These are phyloP conservation scores for Oostethus manadensis DNA, from an alignment of 2,113 vertebrate genomes.

Conservation along the genomic window DNA sequence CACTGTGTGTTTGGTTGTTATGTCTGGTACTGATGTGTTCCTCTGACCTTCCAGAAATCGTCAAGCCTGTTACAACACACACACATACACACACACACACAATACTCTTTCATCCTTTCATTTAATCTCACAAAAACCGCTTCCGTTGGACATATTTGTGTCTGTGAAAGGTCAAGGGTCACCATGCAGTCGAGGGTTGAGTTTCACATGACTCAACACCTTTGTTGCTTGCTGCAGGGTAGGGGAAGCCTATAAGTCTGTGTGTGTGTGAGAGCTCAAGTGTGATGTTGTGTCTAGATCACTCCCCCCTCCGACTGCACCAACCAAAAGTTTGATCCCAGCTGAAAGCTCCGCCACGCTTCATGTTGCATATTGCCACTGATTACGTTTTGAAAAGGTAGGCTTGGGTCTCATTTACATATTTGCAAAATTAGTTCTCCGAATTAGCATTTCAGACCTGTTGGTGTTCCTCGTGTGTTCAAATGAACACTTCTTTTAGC, in stretches of 20 bases:
- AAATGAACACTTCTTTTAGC: no score
- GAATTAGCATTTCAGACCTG: no score
- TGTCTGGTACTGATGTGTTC: slow-evolving; percentile 80
- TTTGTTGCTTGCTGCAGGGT: slow-evolving; percentile 72
- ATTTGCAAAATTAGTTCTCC: no score
- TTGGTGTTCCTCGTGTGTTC: no score
- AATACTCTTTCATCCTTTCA: slow-evolving; percentile 24
- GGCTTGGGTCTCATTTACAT: no score
- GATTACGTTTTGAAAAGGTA: no score
- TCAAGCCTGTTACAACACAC: slow-evolving; percentile 11
- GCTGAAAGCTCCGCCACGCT: slow-evolving; percentile 4
- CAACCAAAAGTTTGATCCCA: slow-evolving; percentile 21
- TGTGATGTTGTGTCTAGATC: slow-evolving; percentile 54
- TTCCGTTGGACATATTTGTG: slow-evolving; percentile 18
- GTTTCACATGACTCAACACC: slow-evolving; percentile 81
- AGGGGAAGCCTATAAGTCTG: slow-evolving; percentile 57
- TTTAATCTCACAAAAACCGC: slow-evolving; percentile 38
- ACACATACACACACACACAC: slow-evolving; percentile 14
- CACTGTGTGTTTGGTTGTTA: slow-evolving; percentile 74
- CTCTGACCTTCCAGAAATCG: slow-evolving; percentile 69
- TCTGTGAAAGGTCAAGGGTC: slow-evolving; percentile 69
- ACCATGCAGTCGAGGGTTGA: slow-evolving; percentile 74
- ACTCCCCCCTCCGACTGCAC: not conserved
- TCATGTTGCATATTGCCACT: no score
- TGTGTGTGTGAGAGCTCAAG: slow-evolving; percentile 33